These are phyloP conservation scores for Acrossocheilus wenchowensis DNA, from an alignment of 2,797 vertebrate genomes.

Conservation along the genomic window DNA sequence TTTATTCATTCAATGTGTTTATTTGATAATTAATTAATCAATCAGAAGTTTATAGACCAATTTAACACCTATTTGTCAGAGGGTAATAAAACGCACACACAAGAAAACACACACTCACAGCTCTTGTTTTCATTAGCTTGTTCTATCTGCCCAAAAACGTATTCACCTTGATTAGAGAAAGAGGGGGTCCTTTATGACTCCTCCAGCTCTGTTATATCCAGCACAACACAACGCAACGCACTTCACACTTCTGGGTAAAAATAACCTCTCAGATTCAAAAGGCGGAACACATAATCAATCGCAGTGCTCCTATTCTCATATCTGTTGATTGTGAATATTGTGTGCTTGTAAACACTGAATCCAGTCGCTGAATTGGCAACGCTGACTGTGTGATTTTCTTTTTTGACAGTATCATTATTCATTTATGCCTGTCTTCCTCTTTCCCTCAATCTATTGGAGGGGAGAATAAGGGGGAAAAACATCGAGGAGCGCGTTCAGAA, in stretches of 20 bases:
- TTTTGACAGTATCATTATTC: conserved; percentile 27
- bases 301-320: conserved; percentile 12
- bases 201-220: not conserved
- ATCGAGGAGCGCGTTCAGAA: not conserved
- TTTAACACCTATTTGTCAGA: conserved; percentile 28
- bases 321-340: conserved; percentile 22
- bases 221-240: not conserved
- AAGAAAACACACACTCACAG: not conserved
- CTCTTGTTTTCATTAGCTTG: conserved; percentile 19
- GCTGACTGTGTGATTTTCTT: not conserved
- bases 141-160: conserved; percentile 1
- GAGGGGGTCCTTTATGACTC: not conserved
- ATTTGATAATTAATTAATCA: conserved; percentile 34
- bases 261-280: not conserved
- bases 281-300: conserved; percentile 12
- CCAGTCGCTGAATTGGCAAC: not conserved
- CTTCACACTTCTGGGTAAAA: conserved; percentile 15
- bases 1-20: conserved; percentile 16
- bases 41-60: conserved; percentile 8
- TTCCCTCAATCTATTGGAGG: conserved; percentile 16
- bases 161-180: conserved; percentile 8
- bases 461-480: not conserved
- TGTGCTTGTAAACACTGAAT: conserved; percentile 19
- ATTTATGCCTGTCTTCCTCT: conserved; percentile 20
- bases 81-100: not conserved